Conservation (phyloP, 2,888 invertebrate species). For the Noctuana brunneofusca region DNA sequence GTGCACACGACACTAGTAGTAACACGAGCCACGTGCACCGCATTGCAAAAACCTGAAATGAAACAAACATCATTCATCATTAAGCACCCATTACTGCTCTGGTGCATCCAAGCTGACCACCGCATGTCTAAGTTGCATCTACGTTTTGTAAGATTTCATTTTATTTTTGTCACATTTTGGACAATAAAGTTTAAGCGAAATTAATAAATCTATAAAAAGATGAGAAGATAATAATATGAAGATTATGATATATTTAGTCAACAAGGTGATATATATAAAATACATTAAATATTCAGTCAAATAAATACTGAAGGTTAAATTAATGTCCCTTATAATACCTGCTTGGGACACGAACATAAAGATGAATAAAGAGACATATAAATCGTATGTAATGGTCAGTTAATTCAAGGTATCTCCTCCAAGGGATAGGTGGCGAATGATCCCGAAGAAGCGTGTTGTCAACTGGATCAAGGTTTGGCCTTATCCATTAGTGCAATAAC, state of each 20-base stretch:
- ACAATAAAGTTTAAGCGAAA: too few relatives aligned
- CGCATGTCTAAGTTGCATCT: too few relatives aligned
- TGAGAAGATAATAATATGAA: too few relatives aligned
- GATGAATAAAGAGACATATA: constrained; percentile 11
- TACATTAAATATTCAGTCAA: too few relatives aligned
- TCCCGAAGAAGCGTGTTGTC: constrained; percentile 55
- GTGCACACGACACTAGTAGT: constrained; percentile 76
- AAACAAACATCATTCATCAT: neutral
- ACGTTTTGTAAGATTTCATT: too few relatives aligned
- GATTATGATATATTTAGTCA: too few relatives aligned
- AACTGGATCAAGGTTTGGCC: constrained; percentile 71
- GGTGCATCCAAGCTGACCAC: too few relatives aligned
- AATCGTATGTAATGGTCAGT: constrained; percentile 19
- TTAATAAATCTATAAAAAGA: too few relatives aligned
- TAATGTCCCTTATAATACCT: neutral
- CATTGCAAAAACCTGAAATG: constrained; percentile 77
- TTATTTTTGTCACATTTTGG: too few relatives aligned
- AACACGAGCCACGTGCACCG: constrained; percentile 76
- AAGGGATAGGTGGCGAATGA: constrained; percentile 49
- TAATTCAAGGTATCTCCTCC: constrained; percentile 40
- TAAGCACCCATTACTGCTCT: too few relatives aligned
- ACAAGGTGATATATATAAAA: too few relatives aligned
- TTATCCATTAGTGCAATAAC: constrained; percentile 65
- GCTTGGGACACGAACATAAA: neutral
- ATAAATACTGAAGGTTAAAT: neutral